Evolutionary conservation across 2,797 vertebrate genomes (phyloP), one percentile per base, ranked within the genome.

Genomic region (Ciconia nigra): DNA sequence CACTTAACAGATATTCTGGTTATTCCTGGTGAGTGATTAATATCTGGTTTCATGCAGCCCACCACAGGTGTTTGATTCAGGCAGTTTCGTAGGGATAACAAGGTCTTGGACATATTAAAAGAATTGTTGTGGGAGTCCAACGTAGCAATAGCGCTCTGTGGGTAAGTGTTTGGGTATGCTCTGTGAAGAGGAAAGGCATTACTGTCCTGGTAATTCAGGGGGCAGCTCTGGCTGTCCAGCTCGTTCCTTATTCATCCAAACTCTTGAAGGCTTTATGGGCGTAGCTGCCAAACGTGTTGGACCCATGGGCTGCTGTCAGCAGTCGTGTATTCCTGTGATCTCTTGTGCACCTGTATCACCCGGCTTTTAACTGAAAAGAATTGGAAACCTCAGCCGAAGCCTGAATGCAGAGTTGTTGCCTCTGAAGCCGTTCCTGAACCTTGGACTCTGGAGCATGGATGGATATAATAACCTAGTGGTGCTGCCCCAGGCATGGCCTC

Each of bases 1-100:
- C 88, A 70, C 76, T 82, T 93, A 94, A 92, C 92, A 93, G 87
- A 69, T 93, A 93, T 90, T 87, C 81, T 51, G 61, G 67, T 94
- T 93, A 63, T 83, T 95, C 95, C 87, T 82, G 88, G 74, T 66
- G 85, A 84, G 59, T 79, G 73, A 84, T 90, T 94, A 92, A 93
- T 87, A 59, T 22, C 78, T 88, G 74, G 57, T 88, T 92, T 93
- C 55, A 25, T n/a, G 70, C 80, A 89, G 70, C 83, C 94, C 93
- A 91, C 57, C 58, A 83, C 86, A 79, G 83, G 49, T 59, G 72
- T 90, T 94, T 51, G 77, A 51, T 69, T 63, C 41, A 41, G 65
- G 74, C 87, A 94, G 69, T 92, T 96, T 93, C 21, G 25, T 47
- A 89, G 89, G 77, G 77, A 42, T 91, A 90, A 91, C 15, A 37